phyloP scores from a whole-genome alignment of 2,888 invertebrate genomes.

The Sympetrum striolatum region DNA sequence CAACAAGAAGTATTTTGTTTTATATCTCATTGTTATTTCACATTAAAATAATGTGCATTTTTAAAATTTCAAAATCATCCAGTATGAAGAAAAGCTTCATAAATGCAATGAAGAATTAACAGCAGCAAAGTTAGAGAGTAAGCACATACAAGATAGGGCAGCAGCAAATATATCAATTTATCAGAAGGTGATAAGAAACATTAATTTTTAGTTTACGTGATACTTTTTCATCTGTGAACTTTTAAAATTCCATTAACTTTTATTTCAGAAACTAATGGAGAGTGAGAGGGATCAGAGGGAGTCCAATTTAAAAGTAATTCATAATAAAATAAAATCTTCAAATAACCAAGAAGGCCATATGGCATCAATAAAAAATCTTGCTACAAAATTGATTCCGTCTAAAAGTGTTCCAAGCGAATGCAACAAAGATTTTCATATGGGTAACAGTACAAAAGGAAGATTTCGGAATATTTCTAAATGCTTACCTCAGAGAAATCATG shows the following conservation, averaged over 20 bases:
- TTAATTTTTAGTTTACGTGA: neutral
- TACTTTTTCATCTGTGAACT: neutral
- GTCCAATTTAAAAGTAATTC: too few relatives aligned
- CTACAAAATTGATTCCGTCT: neutral
- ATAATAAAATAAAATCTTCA: neutral
- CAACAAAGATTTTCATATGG: neutral
- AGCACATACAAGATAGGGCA: neutral
- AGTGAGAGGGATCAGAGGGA: neutral
- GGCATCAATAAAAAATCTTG: neutral
- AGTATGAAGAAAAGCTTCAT: slow-evolving; percentile 7
- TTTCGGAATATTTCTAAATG: neutral
- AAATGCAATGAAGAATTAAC: neutral
- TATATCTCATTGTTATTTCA: too few relatives aligned
- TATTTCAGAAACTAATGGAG: neutral
- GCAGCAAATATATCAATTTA: neutral
- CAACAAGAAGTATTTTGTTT: too few relatives aligned
- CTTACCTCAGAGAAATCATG: neutral
- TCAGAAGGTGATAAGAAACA: neutral
- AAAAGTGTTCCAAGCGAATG: neutral
- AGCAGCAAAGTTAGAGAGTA: neutral
- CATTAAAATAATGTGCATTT: too few relatives aligned
- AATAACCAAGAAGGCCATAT: too few relatives aligned
- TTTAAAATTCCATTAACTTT: neutral
- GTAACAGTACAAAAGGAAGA: neutral
- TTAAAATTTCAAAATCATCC: too few relatives aligned